Evolutionary conservation across 2,113 vertebrate genomes (phyloP).

Genomic region (Anhinga anhinga): DNA sequence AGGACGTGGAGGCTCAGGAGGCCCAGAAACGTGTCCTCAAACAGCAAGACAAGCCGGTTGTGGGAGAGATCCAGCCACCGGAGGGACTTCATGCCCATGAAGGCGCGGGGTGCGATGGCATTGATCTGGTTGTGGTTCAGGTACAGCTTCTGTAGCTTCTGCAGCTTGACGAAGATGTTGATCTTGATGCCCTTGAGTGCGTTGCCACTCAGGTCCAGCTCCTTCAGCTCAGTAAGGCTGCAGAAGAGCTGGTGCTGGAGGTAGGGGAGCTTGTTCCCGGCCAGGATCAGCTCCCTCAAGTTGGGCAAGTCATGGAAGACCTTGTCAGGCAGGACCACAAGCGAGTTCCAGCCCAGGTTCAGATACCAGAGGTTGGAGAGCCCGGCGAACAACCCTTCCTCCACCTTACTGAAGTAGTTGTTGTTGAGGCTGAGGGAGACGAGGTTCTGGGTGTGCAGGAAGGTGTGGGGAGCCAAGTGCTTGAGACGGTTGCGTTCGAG

Average conservation of each 20-base stretch:
- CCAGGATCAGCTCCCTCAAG: conserved; percentile 87
- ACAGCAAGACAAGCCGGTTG: conserved; percentile 83
- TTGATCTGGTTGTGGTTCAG: conserved; percentile 88
- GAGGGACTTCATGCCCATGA: conserved; percentile 88
- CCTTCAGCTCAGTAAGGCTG: conserved; percentile 87
- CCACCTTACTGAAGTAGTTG: conserved; percentile 86
- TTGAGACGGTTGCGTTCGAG: conserved; percentile 87
- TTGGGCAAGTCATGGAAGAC: conserved; percentile 85
- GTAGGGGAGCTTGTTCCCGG: conserved; percentile 91
- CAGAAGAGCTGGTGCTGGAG: conserved; percentile 90
- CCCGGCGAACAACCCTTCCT: conserved; percentile 85
- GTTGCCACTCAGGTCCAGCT: conserved; percentile 91
- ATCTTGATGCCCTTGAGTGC: conserved; percentile 86
- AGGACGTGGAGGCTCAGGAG: conserved; percentile 88
- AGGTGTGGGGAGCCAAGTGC: conserved; percentile 75
- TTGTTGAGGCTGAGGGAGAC: conserved; percentile 88
- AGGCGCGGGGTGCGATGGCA: conserved; percentile 85
- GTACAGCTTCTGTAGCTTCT: conserved; percentile 92
- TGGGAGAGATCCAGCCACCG: conserved; percentile 94
- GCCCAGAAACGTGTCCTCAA: conserved; percentile 89
- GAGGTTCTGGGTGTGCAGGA: conserved; percentile 85
- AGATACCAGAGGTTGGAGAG: conserved; percentile 91
- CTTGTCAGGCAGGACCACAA: conserved; percentile 87
- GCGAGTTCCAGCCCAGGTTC: conserved; percentile 91
- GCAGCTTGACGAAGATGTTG: conserved; percentile 86